Evolutionary conservation across 1,140 invertebrate genomes (phyloP), one percentile per base, ranked within the genome.

Genomic region (Agrypnia vestita): DNA sequence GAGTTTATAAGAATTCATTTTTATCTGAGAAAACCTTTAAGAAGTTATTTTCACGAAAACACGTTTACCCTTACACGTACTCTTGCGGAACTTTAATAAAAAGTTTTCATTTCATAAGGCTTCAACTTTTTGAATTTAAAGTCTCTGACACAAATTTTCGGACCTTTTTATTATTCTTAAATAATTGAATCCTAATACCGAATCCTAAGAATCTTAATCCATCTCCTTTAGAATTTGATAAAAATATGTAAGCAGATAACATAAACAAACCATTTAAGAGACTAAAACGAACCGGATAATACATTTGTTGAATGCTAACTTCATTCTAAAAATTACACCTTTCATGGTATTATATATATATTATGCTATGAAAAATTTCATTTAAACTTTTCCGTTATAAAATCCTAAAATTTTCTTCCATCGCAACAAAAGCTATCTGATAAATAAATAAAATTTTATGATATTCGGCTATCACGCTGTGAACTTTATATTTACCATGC

Each of bases 1-100:
- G 55, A 81, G 69, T 81, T 81, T 64, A 73, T 74, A 51, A 78
- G 75, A 81, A 81, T 78, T 62, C 75, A 62, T 77, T 80, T 76
- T 74, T 76, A 78, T 72, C 64, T 59, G 25, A 69, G 47, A 62
- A 72, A 78, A 46, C 76, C 67, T 59, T 71, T 49, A 56, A 21
- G 73, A 76, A 80, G 62, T 80, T 76, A 25, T 80, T 69, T 76
- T 15, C 19, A 51, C 10, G 51, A 56, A 69, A 56, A 80, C 53
- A 73, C 59, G 61, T 76, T 79, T 44, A 44, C 21, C 59, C 51
- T 62, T 62, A 47, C 59, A 47, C 61, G 75, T 61, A 19, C 59
- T 77, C 49, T 53, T 64, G 47, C 15, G 19, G 46, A 53, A 77
- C 61, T 77, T 77, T 77, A 47, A 71, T 69, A 78, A 56, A 77